These are phyloP conservation scores for Poeciliopsis occidentalis DNA, from an alignment of 2,113 vertebrate species.

Conservation along the genomic window DNA sequence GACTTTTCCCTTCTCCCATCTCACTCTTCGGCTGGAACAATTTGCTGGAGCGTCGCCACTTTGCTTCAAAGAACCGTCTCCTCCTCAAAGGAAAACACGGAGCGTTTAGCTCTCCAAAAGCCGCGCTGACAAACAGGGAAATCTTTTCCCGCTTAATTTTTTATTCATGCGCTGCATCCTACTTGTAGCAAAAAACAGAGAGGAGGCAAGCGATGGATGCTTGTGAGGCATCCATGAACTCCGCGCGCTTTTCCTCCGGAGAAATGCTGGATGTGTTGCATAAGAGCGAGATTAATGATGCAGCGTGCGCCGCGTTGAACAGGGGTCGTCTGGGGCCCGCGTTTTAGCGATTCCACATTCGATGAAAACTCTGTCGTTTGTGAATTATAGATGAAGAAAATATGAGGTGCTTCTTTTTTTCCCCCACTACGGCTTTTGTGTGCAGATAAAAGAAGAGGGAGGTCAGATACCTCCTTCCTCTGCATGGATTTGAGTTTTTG, in stretches of 20 bases:
- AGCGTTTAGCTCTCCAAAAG: conserved; percentile 23
- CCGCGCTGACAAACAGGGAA: conserved; percentile 31
- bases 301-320: conserved; percentile 17
- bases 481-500: neutral
- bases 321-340: conserved; percentile 19
- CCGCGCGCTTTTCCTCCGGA: conserved; percentile 14
- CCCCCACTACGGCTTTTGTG: neutral
- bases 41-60: conserved; percentile 6
- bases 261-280: conserved; percentile 22
- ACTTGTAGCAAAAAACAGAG: conserved; percentile 39
- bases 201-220: conserved; percentile 40
- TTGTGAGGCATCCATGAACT: conserved; percentile 14
- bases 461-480: neutral
- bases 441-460: neutral
- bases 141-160: conserved; percentile 28
- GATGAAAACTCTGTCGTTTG: conserved; percentile 4
- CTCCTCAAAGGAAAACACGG: conserved; percentile 19
- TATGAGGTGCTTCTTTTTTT: neutral
- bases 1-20: neutral
- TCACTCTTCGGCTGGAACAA: conserved; percentile 18
- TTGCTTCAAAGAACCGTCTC: conserved; percentile 28
- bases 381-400: conserved; percentile 38
- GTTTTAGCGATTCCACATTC: conserved; percentile 6
- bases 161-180: conserved; percentile 33
- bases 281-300: conserved; percentile 55